Evolutionary conservation across 2,113 vertebrate genomes (phyloP).

Genomic region (Anguilla japonica): DNA sequence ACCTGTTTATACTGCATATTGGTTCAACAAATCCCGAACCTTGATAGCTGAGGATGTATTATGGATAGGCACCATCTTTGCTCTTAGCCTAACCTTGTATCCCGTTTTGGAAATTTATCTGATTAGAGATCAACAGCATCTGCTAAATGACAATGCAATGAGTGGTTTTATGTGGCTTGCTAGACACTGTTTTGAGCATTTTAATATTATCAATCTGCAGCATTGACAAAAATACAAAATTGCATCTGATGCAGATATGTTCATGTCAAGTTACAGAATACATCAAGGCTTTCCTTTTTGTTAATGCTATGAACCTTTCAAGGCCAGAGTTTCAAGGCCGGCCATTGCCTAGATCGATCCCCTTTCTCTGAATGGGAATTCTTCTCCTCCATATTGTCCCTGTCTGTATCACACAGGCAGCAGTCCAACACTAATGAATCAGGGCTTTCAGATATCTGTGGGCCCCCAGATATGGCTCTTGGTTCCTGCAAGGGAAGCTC

Average conservation of each 20-base stretch:
- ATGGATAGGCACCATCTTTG: too few relatives aligned
- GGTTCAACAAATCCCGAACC: too few relatives aligned
- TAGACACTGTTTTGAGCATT: not conserved
- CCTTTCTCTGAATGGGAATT: not conserved
- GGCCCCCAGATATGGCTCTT: not conserved
- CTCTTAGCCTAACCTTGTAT: too few relatives aligned
- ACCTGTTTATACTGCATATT: too few relatives aligned
- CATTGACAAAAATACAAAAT: not conserved
- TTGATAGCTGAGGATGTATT: too few relatives aligned
- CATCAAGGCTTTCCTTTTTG: too few relatives aligned
- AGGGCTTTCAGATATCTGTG: not conserved
- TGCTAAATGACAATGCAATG: too few relatives aligned
- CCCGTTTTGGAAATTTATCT: too few relatives aligned
- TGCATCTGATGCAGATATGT: not conserved
- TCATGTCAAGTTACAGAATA: not conserved
- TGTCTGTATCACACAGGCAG: not conserved
- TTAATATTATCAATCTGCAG: not conserved
- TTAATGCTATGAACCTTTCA: not conserved
- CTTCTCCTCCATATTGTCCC: not conserved
- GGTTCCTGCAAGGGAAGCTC: not conserved
- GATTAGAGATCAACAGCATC: too few relatives aligned
- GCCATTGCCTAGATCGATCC: not conserved
- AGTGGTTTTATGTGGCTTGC: too few relatives aligned
- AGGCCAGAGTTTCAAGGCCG: not conserved
- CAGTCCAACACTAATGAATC: not conserved